phyloP scores from a whole-genome alignment of 2,888 invertebrate genomes.

The Cantharis flavilabris region DNA sequence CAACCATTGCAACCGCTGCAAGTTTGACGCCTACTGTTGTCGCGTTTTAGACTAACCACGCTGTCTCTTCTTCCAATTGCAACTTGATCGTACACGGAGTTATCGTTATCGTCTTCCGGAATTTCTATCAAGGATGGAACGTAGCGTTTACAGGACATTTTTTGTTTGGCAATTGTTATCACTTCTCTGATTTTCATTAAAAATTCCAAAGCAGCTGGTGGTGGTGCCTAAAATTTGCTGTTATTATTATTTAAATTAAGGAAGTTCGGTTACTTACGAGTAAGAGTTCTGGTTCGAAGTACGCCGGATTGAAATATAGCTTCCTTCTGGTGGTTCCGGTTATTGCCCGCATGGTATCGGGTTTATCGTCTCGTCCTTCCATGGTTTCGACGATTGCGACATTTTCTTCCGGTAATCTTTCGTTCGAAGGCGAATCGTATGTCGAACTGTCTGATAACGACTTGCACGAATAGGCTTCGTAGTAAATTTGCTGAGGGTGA shows the following conservation, averaged over 20 bases:
- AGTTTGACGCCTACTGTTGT: slow-evolving; percentile 63
- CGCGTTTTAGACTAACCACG: slow-evolving; percentile 63
- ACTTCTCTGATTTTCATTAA: slow-evolving; percentile 88
- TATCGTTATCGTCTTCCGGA: slow-evolving; percentile 75
- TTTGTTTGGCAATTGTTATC: slow-evolving; percentile 85
- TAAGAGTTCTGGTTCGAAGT: slow-evolving; percentile 85
- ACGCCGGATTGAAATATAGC: slow-evolving; percentile 88
- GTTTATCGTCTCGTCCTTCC: slow-evolving; percentile 66
- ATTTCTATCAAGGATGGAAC: slow-evolving; percentile 79
- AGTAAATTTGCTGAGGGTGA: slow-evolving; percentile 60
- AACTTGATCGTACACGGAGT: slow-evolving; percentile 57
- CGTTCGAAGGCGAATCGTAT: slow-evolving; percentile 56
- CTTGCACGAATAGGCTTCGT: slow-evolving; percentile 22
- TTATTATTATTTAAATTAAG: not conserved
- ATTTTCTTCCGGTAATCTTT: slow-evolving; percentile 81
- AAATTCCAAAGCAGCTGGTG: slow-evolving; percentile 88
- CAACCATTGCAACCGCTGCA: slow-evolving; percentile 72
- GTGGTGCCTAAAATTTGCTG: slow-evolving; percentile 71
- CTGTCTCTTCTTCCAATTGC: slow-evolving; percentile 59
- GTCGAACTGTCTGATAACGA: slow-evolving; percentile 39
- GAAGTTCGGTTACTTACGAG: slow-evolving; percentile 63
- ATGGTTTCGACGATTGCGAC: slow-evolving; percentile 84
- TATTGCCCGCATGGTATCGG: slow-evolving; percentile 68
- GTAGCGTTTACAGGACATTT: slow-evolving; percentile 82
- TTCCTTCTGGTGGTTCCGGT: slow-evolving; percentile 75